A percentile compares a stretch with the other conserved stretches of the same genome.
Conservation (phyloP, 2,888 invertebrate species). For the Camptogramma bilineatum region DNA sequence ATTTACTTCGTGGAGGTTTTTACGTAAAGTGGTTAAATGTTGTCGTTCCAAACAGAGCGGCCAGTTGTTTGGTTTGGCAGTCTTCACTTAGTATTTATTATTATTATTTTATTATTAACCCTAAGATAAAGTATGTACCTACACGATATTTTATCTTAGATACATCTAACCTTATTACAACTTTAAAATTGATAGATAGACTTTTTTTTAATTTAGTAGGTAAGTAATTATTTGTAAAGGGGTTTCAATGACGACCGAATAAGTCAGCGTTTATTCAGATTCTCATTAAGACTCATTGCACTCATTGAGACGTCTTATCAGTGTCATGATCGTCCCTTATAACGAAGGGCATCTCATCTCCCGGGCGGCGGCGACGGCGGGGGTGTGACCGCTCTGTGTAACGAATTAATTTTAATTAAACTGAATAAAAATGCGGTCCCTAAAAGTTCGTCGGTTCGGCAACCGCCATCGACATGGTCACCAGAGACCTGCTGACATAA, state of each 20-base stretch:
- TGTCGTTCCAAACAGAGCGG: not conserved
- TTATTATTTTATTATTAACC: too few species aligned
- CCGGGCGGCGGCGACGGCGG: not conserved
- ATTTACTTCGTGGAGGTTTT: not conserved
- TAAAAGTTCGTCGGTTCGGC: not conserved
- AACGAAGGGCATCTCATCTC: slow-evolving; percentile 15
- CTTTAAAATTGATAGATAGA: too few species aligned
- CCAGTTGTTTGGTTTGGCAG: not conserved
- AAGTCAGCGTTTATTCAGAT: not conserved
- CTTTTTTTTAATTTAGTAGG: too few species aligned
- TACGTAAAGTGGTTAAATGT: not conserved
- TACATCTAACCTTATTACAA: too few species aligned
- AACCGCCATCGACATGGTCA: not conserved
- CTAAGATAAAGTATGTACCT: too few species aligned
- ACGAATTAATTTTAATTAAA: slow-evolving; percentile 8
- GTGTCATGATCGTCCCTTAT: slow-evolving; percentile 2
- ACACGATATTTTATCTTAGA: too few species aligned
- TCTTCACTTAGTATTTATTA: too few species aligned
- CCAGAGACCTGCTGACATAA: not conserved
- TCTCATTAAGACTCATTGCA: not conserved
- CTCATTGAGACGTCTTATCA: slow-evolving; percentile 10
- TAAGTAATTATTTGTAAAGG: not conserved
- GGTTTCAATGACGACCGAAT: not conserved
- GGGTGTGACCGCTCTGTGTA: not conserved
- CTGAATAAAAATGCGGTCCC: not conserved